phyloP scores from a whole-genome alignment of 2,113 vertebrate genomes.

The Percopsis transmontana region DNA sequence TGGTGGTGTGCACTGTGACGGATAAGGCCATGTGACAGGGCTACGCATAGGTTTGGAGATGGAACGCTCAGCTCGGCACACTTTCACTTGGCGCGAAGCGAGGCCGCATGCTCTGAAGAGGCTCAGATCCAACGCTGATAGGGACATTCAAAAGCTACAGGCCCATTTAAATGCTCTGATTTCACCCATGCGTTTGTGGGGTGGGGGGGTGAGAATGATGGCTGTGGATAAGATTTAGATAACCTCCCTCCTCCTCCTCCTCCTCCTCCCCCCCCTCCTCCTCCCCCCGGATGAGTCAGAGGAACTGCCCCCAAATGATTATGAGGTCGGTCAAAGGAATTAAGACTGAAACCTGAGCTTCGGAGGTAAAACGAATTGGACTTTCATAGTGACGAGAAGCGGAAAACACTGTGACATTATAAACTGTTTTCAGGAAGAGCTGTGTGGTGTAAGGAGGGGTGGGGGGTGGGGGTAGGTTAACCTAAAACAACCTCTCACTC shows the following conservation, averaged over 20 bases:
- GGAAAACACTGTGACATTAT: slow-evolving; percentile 19
- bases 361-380: slow-evolving; percentile 2
- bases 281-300: slow-evolving; percentile 15
- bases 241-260: not conserved
- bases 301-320: slow-evolving; percentile 31
- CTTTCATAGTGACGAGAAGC: slow-evolving; percentile 50
- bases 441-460: too few species aligned
- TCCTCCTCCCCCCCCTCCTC: not conserved
- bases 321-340: slow-evolving; percentile 32
- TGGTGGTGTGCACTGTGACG: not conserved
- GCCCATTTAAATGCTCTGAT: not conserved
- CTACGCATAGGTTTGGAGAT: not conserved
- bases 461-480: not conserved
- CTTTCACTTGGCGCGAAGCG: slow-evolving; percentile 6
- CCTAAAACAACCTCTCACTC: not conserved
- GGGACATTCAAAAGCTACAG: not conserved
- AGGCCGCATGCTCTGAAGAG: not conserved
- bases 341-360: slow-evolving; percentile 46
- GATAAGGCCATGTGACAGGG: not conserved
- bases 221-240: slow-evolving; percentile 37
- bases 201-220: slow-evolving; percentile 27
- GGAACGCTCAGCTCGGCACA: not conserved
- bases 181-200: slow-evolving; percentile 13
- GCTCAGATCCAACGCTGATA: slow-evolving; percentile 1
- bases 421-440: slow-evolving; percentile 35